Evolutionary conservation across 2,797 vertebrate species (phyloP), one percentile per base, ranked within the genome.

Genomic region (Danio albolineatus): DNA sequence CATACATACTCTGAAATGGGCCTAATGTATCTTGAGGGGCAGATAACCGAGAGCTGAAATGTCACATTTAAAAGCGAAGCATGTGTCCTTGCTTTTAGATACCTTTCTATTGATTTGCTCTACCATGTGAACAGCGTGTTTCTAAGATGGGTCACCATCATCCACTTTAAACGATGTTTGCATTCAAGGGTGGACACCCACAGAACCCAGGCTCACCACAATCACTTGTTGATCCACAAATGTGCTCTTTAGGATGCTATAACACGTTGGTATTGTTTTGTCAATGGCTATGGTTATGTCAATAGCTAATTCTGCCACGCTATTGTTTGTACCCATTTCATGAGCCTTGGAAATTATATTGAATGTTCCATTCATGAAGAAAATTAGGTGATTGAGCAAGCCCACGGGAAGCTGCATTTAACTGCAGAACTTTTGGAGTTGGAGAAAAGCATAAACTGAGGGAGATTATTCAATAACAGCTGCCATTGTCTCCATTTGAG

Each of bases 11-110:
- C 70, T 43, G 54, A 73, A 82, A 79, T 65, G 39, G 53, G 38
- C 67, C 80, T 79, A 77, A 76, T 83, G 78, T 67, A 70, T 77
- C 84, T 85, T 84, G 43, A 81, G 82, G 67, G 75, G 75, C 75
- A 74, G 44, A 46, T 74, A 69, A 73, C 67, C 76, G 28, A 76
- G 21, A 69, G 36, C 62, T 56, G 77, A 82, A 76, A 66, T 76
- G 79, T 76, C 82, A 70, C 84, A 82, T 78, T 82, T 80, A 59
- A 76, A 73, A 79, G 67, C 66, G 66, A 69, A 59, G 73, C 44
- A 17, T 80, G 60, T 80, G 76, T 84, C 67, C 64, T 76, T 70
- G 61, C 72, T 80, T 83, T 69, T 66, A 74, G 76, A 82, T 84
- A 43, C 61, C 39, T 77, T 82, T 70, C 14, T 78, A 86, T 82